A percentile compares a stretch with the other conserved stretches of the same genome.
These are phyloP conservation scores for Semnopithecus entellus DNA, from an alignment of 2,113 vertebrate species.

Conservation along the genomic window DNA sequence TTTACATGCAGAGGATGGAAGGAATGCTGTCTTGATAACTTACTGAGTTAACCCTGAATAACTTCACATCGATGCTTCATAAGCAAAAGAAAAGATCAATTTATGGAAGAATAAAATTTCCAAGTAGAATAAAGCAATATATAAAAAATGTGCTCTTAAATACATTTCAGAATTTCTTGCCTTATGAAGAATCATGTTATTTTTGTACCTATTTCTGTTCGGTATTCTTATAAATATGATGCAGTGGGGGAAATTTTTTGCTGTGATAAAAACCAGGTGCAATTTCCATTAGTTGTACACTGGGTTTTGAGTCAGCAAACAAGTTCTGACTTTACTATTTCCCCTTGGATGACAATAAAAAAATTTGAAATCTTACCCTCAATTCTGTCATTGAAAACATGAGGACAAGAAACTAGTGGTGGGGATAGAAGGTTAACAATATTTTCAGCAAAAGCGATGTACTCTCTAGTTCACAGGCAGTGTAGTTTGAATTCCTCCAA, in stretches of 20 bases:
- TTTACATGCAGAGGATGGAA: constrained; percentile 33
- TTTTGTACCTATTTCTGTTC: neutral
- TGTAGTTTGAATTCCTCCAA: neutral
- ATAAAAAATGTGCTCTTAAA: neutral
- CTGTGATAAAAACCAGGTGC: neutral
- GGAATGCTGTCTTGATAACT: constrained; percentile 42
- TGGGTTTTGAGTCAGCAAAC: neutral
- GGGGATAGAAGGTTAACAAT: neutral
- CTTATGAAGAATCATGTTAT: neutral
- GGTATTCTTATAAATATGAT: neutral
- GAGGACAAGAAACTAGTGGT: neutral
- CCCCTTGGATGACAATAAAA: neutral
- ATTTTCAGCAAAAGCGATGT: neutral
- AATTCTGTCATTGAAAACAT: neutral
- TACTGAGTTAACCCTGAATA: constrained; percentile 43
- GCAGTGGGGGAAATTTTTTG: neutral
- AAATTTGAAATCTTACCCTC: neutral
- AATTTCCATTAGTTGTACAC: neutral
- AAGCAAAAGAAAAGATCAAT: constrained; percentile 21
- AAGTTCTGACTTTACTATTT: neutral
- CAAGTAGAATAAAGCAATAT: neutral
- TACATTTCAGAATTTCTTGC: neutral
- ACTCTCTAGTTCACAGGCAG: no score
- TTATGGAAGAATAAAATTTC: constrained; percentile 32
- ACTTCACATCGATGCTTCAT: neutral